phyloP scores from a whole-genome alignment of 2,888 invertebrate species.

The Theretra japonica region DNA sequence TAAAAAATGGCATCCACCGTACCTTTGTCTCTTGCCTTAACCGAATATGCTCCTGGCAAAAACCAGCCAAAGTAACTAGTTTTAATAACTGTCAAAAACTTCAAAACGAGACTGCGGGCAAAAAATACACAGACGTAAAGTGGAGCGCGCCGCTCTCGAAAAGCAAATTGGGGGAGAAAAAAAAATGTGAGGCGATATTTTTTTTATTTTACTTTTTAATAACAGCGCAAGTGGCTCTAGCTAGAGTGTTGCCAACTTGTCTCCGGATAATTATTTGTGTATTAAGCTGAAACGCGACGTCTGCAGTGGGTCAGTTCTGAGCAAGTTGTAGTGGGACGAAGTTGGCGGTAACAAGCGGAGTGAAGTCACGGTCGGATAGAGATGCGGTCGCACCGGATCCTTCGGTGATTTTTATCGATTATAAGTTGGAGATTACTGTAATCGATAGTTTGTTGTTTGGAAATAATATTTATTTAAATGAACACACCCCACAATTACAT shows the following conservation, averaged over 20 bases:
- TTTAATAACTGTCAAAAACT: constrained; percentile 9
- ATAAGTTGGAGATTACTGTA: not conserved
- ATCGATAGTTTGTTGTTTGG: no score
- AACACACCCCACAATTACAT: no score
- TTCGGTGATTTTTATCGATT: not conserved
- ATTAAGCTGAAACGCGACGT: constrained; percentile 48
- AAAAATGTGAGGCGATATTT: not conserved
- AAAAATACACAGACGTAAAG: constrained; percentile 9
- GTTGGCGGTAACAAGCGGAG: constrained; percentile 46
- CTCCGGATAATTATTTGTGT: constrained; percentile 59
- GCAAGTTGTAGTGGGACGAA: constrained; percentile 42
- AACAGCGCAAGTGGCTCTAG: not conserved
- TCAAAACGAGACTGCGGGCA: not conserved
- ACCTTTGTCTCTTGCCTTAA: no score
- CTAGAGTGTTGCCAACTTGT: constrained; percentile 43
- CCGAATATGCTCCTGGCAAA: not conserved
- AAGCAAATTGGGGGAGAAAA: constrained; percentile 16
- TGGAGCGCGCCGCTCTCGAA: not conserved
- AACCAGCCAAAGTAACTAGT: not conserved
- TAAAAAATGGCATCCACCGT: no score
- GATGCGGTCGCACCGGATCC: not conserved
- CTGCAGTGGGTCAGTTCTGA: constrained; percentile 54
- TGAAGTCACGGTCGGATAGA: constrained; percentile 17
- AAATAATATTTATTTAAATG: no score
- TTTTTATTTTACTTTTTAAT: constrained; percentile 29